Evolutionary conservation across 2,113 vertebrate species (phyloP).

Genomic region (Antennarius striatus): DNA sequence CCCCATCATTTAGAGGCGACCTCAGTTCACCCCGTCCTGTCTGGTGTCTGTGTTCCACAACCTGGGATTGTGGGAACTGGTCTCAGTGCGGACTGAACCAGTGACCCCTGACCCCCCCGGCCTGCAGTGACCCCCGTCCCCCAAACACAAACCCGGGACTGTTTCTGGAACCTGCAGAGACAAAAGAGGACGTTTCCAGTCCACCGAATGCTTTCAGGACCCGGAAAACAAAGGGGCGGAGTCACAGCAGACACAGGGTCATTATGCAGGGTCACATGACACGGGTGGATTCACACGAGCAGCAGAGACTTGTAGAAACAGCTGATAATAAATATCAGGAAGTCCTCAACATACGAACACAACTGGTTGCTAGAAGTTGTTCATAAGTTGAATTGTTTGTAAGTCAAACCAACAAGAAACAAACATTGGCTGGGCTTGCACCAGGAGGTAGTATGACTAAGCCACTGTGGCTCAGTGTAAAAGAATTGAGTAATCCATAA

Average conservation of each 20-base stretch:
- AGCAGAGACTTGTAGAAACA: too few relatives aligned
- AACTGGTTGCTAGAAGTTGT: too few relatives aligned
- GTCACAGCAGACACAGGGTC: not conserved
- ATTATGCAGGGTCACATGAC: not conserved
- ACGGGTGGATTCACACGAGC: not conserved
- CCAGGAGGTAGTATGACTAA: too few relatives aligned
- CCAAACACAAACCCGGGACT: not conserved
- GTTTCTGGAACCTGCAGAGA: constrained; percentile 15
- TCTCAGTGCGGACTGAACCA: constrained; percentile 28
- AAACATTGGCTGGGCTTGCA: too few relatives aligned
- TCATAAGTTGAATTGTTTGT: too few relatives aligned
- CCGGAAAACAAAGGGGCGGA: constrained; percentile 32
- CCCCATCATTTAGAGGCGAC: not conserved
- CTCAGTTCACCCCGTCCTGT: not conserved
- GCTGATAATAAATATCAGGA: too few relatives aligned
- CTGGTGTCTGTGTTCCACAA: not conserved
- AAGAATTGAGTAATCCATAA: too few relatives aligned
- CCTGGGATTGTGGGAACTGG: not conserved
- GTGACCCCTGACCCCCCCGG: constrained; percentile 15
- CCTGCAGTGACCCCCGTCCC: not conserved
- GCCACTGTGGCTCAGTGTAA: too few relatives aligned
- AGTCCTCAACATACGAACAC: too few relatives aligned
- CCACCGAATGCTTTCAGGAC: constrained; percentile 28
- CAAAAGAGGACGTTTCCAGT: constrained; percentile 41
- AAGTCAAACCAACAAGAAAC: too few relatives aligned